These are phyloP conservation scores for Cheiracanthium punctorium DNA, from an alignment of 2,888 invertebrate species.

Conservation along the genomic window DNA sequence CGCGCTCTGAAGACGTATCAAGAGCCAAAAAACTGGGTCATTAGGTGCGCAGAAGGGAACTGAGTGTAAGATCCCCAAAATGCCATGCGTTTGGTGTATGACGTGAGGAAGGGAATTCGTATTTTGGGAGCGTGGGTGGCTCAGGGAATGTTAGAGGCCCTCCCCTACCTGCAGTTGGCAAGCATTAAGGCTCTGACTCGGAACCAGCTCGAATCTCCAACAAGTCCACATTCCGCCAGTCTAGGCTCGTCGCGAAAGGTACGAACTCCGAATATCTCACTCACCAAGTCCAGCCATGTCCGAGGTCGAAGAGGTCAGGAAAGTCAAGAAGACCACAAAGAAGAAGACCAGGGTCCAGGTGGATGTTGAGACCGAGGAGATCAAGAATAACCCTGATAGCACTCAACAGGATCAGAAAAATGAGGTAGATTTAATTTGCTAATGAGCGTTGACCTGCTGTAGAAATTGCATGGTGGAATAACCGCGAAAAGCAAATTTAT, in stretches of 20 bases:
- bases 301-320: constrained; percentile 65
- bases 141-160: constrained; percentile 55
- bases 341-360: constrained; percentile 65
- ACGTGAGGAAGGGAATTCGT: constrained; percentile 40
- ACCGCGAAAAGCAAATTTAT: background rate
- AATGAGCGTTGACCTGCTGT: background rate
- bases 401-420: constrained; percentile 42
- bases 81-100: constrained; percentile 17
- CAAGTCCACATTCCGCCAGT: constrained; percentile 53
- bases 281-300: constrained; percentile 34
- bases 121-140: constrained; percentile 67
- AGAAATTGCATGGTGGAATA: background rate
- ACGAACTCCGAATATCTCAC: constrained; percentile 11
- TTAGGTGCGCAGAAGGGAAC: constrained; percentile 3
- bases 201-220: constrained; percentile 40
- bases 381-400: constrained; percentile 38
- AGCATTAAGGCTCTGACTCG: constrained; percentile 50
- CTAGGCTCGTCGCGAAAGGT: constrained; percentile 44
- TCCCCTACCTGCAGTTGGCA: constrained; percentile 63
- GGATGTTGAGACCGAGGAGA: constrained; percentile 58
- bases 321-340: constrained; percentile 58
- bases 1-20: background rate
- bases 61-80: constrained; percentile 28
- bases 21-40: background rate
- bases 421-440: constrained; percentile 47